phyloP scores from a whole-genome alignment of 2,113 vertebrate species.

The Phasianus colchicus region DNA sequence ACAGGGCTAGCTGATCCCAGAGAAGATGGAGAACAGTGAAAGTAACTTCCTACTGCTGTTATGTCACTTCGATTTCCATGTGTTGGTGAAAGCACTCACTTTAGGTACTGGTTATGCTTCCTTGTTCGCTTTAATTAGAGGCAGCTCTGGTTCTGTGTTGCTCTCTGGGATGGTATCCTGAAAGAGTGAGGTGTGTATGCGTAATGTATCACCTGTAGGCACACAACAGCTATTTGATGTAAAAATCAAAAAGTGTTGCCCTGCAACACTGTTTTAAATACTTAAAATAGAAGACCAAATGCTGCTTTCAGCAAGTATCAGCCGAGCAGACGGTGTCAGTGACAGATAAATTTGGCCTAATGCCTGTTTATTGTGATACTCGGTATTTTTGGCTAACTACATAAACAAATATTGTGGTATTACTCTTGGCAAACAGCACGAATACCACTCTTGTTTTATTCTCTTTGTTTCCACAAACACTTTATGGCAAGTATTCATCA shows the following conservation, averaged over 20 bases:
- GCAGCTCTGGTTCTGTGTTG: neutral
- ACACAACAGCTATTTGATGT: neutral
- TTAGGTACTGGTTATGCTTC: neutral
- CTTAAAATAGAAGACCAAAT: neutral
- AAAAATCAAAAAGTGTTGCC: neutral
- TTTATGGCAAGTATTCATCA: conserved; percentile 6
- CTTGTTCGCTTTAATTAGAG: conserved; percentile 18
- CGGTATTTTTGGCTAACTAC: conserved; percentile 1
- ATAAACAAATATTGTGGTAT: conserved; percentile 23
- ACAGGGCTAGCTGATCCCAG: neutral
- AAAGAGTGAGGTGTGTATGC: neutral
- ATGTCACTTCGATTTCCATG: conserved; percentile 20
- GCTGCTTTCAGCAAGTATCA: neutral
- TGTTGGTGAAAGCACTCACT: neutral
- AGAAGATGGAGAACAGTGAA: neutral
- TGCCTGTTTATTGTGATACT: conserved; percentile 13
- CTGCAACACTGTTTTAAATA: neutral
- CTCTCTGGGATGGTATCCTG: neutral
- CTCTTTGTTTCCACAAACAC: neutral
- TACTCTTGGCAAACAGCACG: conserved; percentile 24
- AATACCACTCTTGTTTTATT: conserved; percentile 22
- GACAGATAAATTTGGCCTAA: neutral
- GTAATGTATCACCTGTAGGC: neutral
- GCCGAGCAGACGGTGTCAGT: neutral
- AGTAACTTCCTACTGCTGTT: conserved; percentile 20